Percentiles rank a stretch among this genome's conserved stretches.
phyloP scores from a whole-genome alignment of 1,140 invertebrate genomes.

The Helicorthomorpha holstii region DNA sequence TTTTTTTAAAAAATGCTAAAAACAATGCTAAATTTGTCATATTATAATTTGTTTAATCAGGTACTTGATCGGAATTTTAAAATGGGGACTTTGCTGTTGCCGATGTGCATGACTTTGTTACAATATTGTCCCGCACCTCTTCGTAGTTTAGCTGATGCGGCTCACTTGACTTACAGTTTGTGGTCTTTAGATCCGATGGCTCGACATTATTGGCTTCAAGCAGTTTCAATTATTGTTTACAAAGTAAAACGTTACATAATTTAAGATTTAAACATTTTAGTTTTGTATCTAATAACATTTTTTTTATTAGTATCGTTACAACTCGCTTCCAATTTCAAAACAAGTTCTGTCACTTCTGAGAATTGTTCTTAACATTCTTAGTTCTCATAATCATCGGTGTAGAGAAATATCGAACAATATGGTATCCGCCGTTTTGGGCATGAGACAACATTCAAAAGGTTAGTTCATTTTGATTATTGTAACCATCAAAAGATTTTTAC shows the following conservation, averaged over 20 bases:
- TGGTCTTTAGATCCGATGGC: slow-evolving; percentile 72
- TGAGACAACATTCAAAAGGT: slow-evolving; percentile 58
- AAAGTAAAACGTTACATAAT: slow-evolving; percentile 44
- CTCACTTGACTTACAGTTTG: slow-evolving; percentile 54
- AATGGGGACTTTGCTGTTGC: slow-evolving; percentile 70
- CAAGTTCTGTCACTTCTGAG: slow-evolving; percentile 65
- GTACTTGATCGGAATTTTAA: slow-evolving; percentile 84
- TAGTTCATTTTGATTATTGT: too few species aligned
- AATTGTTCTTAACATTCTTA: slow-evolving; percentile 85
- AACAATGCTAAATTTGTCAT: too few species aligned
- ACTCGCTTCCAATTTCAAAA: slow-evolving; percentile 53
- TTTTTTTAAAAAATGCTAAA: too few species aligned
- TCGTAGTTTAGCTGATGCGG: slow-evolving; percentile 30
- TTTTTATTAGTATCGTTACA: slow-evolving; percentile 69
- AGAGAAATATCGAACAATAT: slow-evolving; percentile 55
- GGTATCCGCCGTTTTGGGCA: slow-evolving; percentile 41
- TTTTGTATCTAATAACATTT: slow-evolving; percentile 5
- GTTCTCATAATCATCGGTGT: slow-evolving; percentile 76
- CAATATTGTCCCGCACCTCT: slow-evolving; percentile 71
- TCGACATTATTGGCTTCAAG: slow-evolving; percentile 77
- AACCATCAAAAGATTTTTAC: too few species aligned
- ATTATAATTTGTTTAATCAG: slow-evolving; percentile 36
- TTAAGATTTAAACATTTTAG: background rate
- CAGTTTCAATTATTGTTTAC: slow-evolving; percentile 85
- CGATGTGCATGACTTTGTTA: slow-evolving; percentile 66